Percentiles rank a stretch among this genome's conserved stretches.
Evolutionary conservation across 2,113 vertebrate species (phyloP).

Genomic region (Platysternon megacephalum): DNA sequence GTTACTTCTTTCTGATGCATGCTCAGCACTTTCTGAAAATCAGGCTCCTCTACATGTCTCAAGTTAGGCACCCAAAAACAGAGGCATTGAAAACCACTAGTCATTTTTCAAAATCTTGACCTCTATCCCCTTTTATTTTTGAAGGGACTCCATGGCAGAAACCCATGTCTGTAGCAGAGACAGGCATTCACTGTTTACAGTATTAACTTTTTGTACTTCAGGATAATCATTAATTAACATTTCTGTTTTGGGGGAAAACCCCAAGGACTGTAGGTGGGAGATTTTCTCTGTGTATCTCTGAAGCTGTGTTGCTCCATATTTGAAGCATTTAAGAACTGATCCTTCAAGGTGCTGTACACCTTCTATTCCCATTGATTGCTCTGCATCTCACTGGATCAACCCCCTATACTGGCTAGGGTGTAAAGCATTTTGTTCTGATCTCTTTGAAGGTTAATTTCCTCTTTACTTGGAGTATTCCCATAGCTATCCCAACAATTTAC

Average conservation of each 20-base stretch:
- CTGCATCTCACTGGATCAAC: not conserved
- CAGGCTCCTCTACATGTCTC: not conserved
- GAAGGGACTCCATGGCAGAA: not conserved
- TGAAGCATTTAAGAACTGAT: not conserved
- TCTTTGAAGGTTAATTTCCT: conserved; percentile 35
- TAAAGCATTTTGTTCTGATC: conserved; percentile 17
- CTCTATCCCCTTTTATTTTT: not conserved
- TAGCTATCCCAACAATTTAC: not conserved
- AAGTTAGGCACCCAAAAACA: not conserved
- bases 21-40: not conserved
- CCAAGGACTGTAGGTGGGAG: not conserved
- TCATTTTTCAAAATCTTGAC: not conserved
- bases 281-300: not conserved
- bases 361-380: not conserved
- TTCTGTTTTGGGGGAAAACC: not conserved
- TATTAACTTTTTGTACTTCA: not conserved
- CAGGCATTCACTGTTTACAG: not conserved
- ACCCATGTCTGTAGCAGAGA: not conserved
- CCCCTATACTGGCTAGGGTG: not conserved
- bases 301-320: not conserved
- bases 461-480: not conserved
- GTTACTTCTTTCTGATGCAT: not conserved
- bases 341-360: not conserved
- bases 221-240: not conserved
- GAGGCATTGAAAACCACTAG: not conserved